Base-by-base conservation (phyloP, 2,113 vertebrate species). In the Herpailurus yagouaroundi region DNA sequence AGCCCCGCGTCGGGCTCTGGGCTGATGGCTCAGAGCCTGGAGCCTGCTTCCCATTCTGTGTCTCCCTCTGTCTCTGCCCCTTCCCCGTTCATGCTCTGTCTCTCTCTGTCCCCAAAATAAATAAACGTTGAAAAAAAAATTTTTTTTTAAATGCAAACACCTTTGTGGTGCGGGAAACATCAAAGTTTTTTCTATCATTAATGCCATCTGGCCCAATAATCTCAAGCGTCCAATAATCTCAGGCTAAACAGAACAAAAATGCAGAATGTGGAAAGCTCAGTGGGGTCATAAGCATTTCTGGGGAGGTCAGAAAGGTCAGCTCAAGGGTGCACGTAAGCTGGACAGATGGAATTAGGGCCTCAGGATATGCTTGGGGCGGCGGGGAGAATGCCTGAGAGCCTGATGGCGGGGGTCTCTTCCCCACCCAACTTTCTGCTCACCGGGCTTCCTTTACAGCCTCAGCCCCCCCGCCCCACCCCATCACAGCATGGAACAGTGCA, bases 231-330 rank as follows among this genome's bases (percentile, higher is more conserved):
- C 4, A n/a, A 2, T 63, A 25, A 29, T 7, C 25, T 5, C 4
- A 12, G 29, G 38, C 14, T 3, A 1, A 21, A 12, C 0, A 5
- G 19, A 25, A 52, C 2, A 6, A n/a, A 27, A 55, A 1, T 1
- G 10, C 36, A 71, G 66, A 50, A 29, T 1, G 14, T 18, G 21
- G 52, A n/a, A 25, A 5, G 9, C 60, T 79, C 5, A 6, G 5
- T 18, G 21, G 29, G 5, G 16, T 38, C n/a, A 19, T 6, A 6
- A 19, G 81, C 38, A 3, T 13, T 33, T 48, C 71, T 12, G 7
- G 7, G 50, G 76, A 41, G 6, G 29, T 21, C n/a, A 36, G 52
- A 45, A 45, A 45, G 45, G 45, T 45, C 45, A 9, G 21, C 36
- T 38, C 25, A 41, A 41, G 7, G 14, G 36, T 36, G 79, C 13